Conservation (phyloP, 2,113 vertebrate species). For the Tiliqua scincoides region DNA sequence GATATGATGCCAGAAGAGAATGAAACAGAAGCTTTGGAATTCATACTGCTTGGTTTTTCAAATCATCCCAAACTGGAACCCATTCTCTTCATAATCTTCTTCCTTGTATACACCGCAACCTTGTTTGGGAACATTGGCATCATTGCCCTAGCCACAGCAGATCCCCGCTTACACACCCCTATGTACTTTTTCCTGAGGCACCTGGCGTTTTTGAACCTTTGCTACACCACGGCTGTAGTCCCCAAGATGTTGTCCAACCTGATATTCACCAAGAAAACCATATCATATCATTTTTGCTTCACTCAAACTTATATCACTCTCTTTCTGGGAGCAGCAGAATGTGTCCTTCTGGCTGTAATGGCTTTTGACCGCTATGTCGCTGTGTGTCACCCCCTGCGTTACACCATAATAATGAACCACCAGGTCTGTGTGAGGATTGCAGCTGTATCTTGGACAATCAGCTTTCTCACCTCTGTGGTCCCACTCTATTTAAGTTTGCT, state of each 20-base stretch:
- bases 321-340: constrained; percentile 50
- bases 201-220: constrained; percentile 60
- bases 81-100: constrained; percentile 45
- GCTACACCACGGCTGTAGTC: constrained; percentile 43
- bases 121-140: constrained; percentile 46
- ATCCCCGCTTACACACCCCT: constrained; percentile 36
- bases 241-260: constrained; percentile 59
- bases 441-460: constrained; percentile 10
- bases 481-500: background rate
- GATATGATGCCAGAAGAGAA: background rate
- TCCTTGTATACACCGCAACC: constrained; percentile 34
- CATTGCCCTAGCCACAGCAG: constrained; percentile 1
- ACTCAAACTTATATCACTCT: constrained; percentile 40
- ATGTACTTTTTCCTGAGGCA: constrained; percentile 63
- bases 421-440: background rate
- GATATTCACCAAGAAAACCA: constrained; percentile 35
- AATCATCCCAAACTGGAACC: background rate
- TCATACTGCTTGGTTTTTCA: constrained; percentile 46
- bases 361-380: constrained; percentile 43
- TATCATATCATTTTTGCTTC: constrained; percentile 49
- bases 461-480: background rate
- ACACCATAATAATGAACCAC: constrained; percentile 12
- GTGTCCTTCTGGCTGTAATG: constrained; percentile 53
- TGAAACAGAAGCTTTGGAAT: constrained; percentile 14
- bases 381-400: constrained; percentile 43